phyloP scores from a whole-genome alignment of 2,797 vertebrate species.

The Centroberyx gerrardi region DNA sequence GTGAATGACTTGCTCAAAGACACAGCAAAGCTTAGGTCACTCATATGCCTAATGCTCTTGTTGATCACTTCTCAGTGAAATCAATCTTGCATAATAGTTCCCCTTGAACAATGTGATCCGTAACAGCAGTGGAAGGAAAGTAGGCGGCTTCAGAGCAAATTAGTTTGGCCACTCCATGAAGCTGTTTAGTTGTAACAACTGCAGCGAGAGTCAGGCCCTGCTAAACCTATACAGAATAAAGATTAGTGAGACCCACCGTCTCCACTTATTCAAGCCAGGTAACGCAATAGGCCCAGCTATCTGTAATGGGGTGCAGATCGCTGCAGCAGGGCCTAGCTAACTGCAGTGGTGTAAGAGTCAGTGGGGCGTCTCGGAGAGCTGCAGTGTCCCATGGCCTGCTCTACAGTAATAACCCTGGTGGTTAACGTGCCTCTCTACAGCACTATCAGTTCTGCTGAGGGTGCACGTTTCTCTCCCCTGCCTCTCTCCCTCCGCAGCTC shows the following conservation, averaged over 20 bases:
- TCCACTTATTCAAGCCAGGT: conserved; percentile 19
- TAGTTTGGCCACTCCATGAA: background rate
- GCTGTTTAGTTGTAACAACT: background rate
- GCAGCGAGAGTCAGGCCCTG: background rate
- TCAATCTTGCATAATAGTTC: background rate
- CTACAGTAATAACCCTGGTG: conserved; percentile 82
- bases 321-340: conserved; percentile 74
- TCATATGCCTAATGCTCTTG: background rate
- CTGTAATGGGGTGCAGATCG: conserved; percentile 56
- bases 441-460: conserved; percentile 83
- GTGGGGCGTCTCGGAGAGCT: conserved; percentile 73
- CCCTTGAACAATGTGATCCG: background rate
- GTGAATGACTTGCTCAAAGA: background rate
- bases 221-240: conserved; percentile 4
- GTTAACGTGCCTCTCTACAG: conserved; percentile 79
- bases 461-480: conserved; percentile 76
- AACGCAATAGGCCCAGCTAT: conserved; percentile 47
- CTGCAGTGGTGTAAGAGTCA: conserved; percentile 77
- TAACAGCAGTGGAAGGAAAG: background rate
- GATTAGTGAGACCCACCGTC: conserved; percentile 10
- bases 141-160: background rate
- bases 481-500: conserved; percentile 35
- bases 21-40: too few relatives aligned
- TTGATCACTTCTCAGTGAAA: background rate
- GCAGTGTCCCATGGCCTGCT: conserved; percentile 82